Conservation (phyloP, 2,113 vertebrate species). For the Lathamus discolor region DNA sequence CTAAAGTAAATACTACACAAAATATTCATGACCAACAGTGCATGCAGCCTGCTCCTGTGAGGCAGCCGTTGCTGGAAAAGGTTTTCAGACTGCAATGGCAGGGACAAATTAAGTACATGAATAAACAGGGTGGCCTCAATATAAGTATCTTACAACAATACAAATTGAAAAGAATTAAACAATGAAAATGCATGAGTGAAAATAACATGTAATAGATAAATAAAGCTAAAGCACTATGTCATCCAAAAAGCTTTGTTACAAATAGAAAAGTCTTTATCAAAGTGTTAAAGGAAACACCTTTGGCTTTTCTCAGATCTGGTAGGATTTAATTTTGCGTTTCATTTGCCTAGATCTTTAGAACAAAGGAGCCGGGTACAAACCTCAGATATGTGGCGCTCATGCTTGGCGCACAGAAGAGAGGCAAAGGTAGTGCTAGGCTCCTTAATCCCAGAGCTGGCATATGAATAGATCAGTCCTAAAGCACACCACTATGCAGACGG, state of each 20-base stretch:
- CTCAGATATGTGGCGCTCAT: rapidly evolving
- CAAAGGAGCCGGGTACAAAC: not conserved
- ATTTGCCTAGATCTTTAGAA: not conserved
- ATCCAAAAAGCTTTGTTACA: not conserved
- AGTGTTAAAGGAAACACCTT: not conserved
- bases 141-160: not conserved
- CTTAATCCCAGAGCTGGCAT: not conserved
- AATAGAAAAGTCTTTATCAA: not conserved
- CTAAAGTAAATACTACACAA: not conserved
- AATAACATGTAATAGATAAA: not conserved
- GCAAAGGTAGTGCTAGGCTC: not conserved
- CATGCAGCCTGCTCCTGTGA: not conserved
- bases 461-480: too few species aligned
- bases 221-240: not conserved
- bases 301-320: not conserved
- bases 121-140: not conserved
- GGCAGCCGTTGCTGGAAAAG: not conserved
- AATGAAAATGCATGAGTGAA: not conserved
- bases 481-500: too few species aligned
- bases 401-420: not conserved
- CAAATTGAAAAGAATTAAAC: not conserved
- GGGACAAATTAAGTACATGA: not conserved
- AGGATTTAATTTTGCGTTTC: not conserved
- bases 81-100: not conserved
- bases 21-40: not conserved